phyloP scores from a whole-genome alignment of 2,888 invertebrate genomes.

The Scaptodrosophila latifasciaeformis region DNA sequence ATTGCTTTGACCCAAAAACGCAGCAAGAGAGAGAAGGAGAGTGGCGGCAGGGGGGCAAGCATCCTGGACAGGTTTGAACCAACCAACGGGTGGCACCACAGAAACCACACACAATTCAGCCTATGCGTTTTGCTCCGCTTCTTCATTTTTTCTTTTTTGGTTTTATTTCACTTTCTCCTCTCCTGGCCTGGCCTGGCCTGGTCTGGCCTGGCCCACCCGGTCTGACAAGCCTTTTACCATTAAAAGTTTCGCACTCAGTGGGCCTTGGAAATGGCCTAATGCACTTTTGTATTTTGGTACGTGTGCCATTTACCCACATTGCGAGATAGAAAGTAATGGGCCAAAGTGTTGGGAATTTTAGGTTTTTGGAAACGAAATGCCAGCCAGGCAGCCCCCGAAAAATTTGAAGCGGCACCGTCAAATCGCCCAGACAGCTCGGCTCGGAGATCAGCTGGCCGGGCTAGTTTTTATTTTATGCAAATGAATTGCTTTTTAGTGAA shows the following conservation, averaged over 20 bases:
- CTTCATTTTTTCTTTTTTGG: no score
- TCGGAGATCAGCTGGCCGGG: constrained; percentile 14
- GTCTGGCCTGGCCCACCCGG: constrained; percentile 27
- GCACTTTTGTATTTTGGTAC: constrained; percentile 55
- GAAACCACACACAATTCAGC: no score
- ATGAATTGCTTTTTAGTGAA: constrained; percentile 69
- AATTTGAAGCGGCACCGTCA: not conserved
- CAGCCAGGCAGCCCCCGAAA: not conserved
- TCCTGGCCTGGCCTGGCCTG: constrained; percentile 38
- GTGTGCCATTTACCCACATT: constrained; percentile 63
- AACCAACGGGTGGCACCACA: constrained; percentile 36
- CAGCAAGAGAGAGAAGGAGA: constrained; percentile 30
- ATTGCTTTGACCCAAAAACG: constrained; percentile 69
- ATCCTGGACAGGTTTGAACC: not conserved
- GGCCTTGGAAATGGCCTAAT: constrained; percentile 55
- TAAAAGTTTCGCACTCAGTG: no score
- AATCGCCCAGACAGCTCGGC: not conserved
- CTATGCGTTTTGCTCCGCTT: no score
- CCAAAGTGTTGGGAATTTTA: constrained; percentile 4
- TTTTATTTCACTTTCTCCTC: no score
- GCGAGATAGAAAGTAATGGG: no score
- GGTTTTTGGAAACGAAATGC: no score
- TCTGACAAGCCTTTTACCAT: no score
- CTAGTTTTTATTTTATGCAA: constrained; percentile 61
- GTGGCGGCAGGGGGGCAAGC: constrained; percentile 19